These are phyloP conservation scores for Cryptotermes secundus DNA, from an alignment of 1,140 invertebrate genomes.

Conservation along the genomic window DNA sequence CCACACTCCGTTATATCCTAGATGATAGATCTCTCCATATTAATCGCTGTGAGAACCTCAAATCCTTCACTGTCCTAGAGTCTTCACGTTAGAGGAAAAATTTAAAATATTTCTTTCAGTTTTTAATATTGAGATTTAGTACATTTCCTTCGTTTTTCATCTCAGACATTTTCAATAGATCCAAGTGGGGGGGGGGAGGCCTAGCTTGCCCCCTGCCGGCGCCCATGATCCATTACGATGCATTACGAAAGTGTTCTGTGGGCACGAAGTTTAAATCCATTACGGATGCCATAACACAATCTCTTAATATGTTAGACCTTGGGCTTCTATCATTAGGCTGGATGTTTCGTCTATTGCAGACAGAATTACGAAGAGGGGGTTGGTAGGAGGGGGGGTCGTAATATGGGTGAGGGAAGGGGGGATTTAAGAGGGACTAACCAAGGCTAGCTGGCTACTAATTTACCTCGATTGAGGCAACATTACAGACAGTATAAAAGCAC, in stretches of 20 bases:
- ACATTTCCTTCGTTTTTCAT: too few species aligned
- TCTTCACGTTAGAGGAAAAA: too few species aligned
- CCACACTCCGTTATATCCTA: too few species aligned
- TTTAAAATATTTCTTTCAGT: too few species aligned
- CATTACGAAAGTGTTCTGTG: neutral
- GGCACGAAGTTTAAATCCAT: neutral
- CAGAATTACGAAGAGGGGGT: neutral
- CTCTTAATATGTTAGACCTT: slow-evolving; percentile 22
- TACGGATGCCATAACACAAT: neutral
- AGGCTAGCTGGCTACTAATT: slow-evolving; percentile 9
- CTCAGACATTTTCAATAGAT: too few species aligned
- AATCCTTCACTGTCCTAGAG: too few species aligned
- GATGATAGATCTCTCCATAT: too few species aligned
- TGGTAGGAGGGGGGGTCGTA: neutral
- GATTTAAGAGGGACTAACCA: neutral
- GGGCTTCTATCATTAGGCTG: slow-evolving; percentile 1
- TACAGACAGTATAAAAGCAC: slow-evolving; percentile 25
- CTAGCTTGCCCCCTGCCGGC: too few species aligned
- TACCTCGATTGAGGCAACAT: slow-evolving; percentile 27
- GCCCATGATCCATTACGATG: neutral
- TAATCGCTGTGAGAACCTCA: too few species aligned
- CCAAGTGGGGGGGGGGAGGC: too few species aligned
- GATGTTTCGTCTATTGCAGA: neutral
- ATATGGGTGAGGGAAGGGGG: neutral
- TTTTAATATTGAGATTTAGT: too few species aligned